Percentiles rank a stretch among this genome's conserved stretches.
Evolutionary conservation across 2,888 invertebrate species (phyloP).

Genomic region (Apamea anceps): DNA sequence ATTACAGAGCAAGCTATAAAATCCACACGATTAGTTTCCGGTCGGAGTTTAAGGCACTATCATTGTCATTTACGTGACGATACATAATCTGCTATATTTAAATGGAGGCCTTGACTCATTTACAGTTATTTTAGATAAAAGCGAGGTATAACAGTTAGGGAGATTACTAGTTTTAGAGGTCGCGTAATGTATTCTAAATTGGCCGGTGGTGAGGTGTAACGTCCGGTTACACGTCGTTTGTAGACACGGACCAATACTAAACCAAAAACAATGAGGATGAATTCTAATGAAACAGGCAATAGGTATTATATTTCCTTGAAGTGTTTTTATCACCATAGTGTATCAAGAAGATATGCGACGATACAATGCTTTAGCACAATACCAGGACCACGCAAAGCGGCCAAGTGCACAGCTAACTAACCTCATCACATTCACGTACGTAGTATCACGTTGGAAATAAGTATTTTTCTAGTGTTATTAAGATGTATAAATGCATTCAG

Average conservation of each 20-base stretch:
- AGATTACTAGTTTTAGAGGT: constrained; percentile 58
- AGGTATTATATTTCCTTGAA: constrained; percentile 42
- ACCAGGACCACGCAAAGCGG: constrained; percentile 31
- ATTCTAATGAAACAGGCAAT: constrained; percentile 24
- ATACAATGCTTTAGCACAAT: constrained; percentile 40
- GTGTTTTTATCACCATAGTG: constrained; percentile 38
- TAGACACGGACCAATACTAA: neutral
- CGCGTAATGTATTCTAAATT: constrained; percentile 57
- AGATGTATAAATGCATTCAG: constrained; percentile 49
- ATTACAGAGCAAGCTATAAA: constrained; percentile 53
- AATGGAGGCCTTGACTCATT: constrained; percentile 54
- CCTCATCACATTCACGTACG: constrained; percentile 9
- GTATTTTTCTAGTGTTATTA: constrained; percentile 54
- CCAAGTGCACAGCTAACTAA: constrained; percentile 30
- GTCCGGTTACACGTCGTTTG: constrained; percentile 14
- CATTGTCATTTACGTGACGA: constrained; percentile 34
- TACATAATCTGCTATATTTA: constrained; percentile 36
- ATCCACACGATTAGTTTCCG: constrained; percentile 67
- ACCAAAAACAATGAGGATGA: constrained; percentile 10
- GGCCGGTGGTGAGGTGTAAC: constrained; percentile 19
- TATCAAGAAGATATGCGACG: constrained; percentile 42
- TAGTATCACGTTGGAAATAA: constrained; percentile 16
- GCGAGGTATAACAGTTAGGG: constrained; percentile 42
- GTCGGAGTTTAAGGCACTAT: constrained; percentile 32
- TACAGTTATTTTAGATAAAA: constrained; percentile 59